phyloP scores from a whole-genome alignment of 2,888 invertebrate genomes.

The Mesoligia furuncula region DNA sequence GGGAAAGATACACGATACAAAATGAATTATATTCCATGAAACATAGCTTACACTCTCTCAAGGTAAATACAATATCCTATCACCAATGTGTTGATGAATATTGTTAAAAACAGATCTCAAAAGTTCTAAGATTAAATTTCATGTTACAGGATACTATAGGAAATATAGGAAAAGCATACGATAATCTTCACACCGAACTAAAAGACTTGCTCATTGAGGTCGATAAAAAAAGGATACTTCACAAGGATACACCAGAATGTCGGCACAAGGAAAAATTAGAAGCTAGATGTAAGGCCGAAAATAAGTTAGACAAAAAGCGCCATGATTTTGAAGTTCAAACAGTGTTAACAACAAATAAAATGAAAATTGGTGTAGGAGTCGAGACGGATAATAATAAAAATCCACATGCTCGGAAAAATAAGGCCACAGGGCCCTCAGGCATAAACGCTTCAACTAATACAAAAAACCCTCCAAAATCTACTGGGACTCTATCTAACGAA shows the following conservation, averaged over 20 bases:
- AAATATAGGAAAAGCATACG: conserved; percentile 77
- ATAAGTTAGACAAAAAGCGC: conserved; percentile 42
- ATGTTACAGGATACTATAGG: conserved; percentile 77
- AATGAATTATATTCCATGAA: conserved; percentile 78
- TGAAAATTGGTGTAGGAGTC: conserved; percentile 22
- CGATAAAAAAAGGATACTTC: conserved; percentile 24
- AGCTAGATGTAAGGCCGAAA: conserved; percentile 12
- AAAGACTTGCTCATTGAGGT: conserved; percentile 62
- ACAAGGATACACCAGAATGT: conserved; percentile 7
- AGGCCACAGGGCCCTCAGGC: conserved; percentile 21
- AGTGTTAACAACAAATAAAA: conserved; percentile 39
- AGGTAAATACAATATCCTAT: conserved; percentile 69
- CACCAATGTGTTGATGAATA: background rate
- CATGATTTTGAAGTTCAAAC: conserved; percentile 63
- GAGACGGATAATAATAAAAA: conserved; percentile 26
- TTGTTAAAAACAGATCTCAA: background rate
- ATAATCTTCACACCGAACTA: conserved; percentile 75
- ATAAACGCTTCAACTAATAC: conserved; percentile 72
- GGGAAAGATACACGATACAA: conserved; percentile 80
- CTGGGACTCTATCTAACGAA: conserved; percentile 52
- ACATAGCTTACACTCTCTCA: conserved; percentile 74
- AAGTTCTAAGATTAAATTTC: background rate
- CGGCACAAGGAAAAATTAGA: conserved; percentile 26
- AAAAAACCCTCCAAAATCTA: conserved; percentile 70
- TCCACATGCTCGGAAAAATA: conserved; percentile 16